phyloP scores from a whole-genome alignment of 2,888 invertebrate genomes.

The Tortricodes alternella region DNA sequence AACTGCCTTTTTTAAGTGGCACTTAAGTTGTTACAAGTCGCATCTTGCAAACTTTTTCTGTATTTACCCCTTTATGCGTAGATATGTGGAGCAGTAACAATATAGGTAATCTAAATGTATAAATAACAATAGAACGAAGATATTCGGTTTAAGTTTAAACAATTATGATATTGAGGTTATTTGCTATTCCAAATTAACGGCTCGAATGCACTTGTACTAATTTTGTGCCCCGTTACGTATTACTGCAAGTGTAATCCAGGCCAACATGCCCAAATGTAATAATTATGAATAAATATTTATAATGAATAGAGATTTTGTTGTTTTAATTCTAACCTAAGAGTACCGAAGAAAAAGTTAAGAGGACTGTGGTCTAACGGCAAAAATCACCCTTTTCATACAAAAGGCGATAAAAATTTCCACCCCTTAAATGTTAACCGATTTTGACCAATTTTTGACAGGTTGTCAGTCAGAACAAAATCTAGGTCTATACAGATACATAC shows the following conservation, averaged over 20 bases:
- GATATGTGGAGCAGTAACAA: conserved; percentile 11
- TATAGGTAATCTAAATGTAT: background rate
- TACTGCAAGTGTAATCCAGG: conserved; percentile 56
- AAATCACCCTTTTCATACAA: no score
- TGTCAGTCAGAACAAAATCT: no score
- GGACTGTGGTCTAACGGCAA: no score
- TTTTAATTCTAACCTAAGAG: conserved; percentile 38
- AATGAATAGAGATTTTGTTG: conserved; percentile 55
- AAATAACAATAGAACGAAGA: conserved; percentile 12
- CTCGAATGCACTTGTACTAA: conserved; percentile 20
- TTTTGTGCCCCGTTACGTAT: background rate
- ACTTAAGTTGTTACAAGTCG: no score
- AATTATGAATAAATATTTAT: conserved; percentile 80
- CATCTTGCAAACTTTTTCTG: background rate
- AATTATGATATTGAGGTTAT: conserved; percentile 9
- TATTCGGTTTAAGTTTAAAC: conserved; percentile 15
- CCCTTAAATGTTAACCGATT: no score
- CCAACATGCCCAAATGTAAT: conserved; percentile 68
- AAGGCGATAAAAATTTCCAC: no score
- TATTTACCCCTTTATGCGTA: background rate
- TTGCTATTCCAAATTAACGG: conserved; percentile 9
- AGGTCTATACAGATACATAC: no score
- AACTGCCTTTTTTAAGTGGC: no score
- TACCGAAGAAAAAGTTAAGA: no score
- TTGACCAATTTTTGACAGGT: no score